Evolutionary conservation across 37 sponge, comb jelly and placozoan genomes (phyloP).

Genomic region (Cliona cf. orientalis): DNA sequence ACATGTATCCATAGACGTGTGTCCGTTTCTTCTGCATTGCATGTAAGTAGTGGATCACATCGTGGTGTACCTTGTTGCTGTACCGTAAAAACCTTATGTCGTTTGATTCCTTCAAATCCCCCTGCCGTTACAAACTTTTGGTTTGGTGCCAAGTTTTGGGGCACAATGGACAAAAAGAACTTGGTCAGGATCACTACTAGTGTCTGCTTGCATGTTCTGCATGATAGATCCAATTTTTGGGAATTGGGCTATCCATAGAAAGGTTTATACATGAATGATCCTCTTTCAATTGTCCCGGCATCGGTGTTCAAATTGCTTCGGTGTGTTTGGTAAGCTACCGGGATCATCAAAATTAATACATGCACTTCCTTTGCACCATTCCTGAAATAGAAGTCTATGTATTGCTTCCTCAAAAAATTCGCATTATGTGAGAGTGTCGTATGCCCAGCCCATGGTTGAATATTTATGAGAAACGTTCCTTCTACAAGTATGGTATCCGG

Average conservation of each 20-base stretch:
- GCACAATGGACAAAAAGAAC: not conserved
- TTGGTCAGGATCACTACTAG: not conserved
- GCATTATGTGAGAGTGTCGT: not conserved
- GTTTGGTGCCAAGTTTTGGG: not conserved
- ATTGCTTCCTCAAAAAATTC: not conserved
- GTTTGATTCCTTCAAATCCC: not conserved
- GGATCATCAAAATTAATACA: not conserved
- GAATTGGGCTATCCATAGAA: not conserved
- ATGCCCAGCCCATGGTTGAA: not conserved
- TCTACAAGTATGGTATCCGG: not conserved
- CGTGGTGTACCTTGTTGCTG: not conserved
- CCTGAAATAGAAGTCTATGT: not conserved
- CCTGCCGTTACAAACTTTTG: not conserved
- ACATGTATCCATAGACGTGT: not conserved
- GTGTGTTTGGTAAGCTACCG: not conserved
- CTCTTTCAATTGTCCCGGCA: not conserved
- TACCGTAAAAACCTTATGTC: not conserved
- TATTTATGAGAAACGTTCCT: not conserved
- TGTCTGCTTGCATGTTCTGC: not conserved
- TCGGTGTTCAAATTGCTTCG: not conserved
- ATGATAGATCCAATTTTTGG: not conserved
- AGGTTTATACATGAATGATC: not conserved
- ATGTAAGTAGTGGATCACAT: not conserved
- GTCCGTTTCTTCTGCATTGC: not conserved
- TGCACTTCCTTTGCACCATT: not conserved